phyloP scores from a whole-genome alignment of 2,113 vertebrate species.

The Caretta caretta region DNA sequence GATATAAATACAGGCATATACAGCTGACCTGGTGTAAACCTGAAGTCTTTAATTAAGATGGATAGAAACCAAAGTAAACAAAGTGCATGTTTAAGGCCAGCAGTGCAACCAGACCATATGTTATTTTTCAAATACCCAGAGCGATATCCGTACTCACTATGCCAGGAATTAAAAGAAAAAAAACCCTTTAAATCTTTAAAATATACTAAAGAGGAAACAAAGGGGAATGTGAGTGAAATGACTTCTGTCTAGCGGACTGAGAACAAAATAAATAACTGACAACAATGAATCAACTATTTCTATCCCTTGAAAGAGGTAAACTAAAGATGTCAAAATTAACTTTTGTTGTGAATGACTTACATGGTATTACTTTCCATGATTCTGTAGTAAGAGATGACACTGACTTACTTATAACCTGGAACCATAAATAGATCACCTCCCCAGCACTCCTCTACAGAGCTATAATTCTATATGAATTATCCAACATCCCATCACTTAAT shows the following conservation, averaged over 20 bases:
- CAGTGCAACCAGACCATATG: neutral
- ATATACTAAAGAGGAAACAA: neutral
- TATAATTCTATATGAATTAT: neutral
- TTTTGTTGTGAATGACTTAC: neutral
- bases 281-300: neutral
- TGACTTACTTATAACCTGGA: neutral
- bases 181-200: neutral
- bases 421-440: neutral
- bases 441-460: neutral
- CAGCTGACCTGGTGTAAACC: fast-evolving
- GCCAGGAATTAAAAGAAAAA: neutral
- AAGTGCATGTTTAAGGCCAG: neutral
- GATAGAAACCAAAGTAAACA: constrained; percentile 13
- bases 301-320: neutral
- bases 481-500: neutral
- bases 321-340: neutral
- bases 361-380: neutral
- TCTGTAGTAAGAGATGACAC: neutral
- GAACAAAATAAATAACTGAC: neutral
- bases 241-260: neutral
- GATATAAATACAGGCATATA: neutral
- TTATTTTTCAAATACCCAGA: neutral
- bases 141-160: neutral
- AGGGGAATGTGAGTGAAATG: fast-evolving
- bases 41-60: neutral